Evolutionary conservation across 2,113 vertebrate genomes (phyloP), one percentile per base, ranked within the genome.

Genomic region (Gnathochromis pfefferi): DNA sequence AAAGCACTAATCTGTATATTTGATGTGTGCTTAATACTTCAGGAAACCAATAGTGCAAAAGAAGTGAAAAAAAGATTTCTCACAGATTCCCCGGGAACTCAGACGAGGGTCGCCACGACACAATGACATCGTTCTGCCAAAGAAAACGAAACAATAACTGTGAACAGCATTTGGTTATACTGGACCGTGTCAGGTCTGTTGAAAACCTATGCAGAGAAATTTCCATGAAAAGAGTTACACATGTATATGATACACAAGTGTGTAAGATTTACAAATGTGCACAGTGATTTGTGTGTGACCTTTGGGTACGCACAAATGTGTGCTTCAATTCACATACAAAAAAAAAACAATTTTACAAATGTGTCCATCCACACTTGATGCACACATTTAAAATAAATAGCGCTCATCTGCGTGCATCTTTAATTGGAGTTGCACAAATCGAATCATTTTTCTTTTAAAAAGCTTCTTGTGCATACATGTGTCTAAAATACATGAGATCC

Each of bases 61-160:
- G 7, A 68, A 14, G 53, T 16, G 40, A 9, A 5, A 85, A 65
- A 68, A 82, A 57, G 35, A 31, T 79, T 91, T 96, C 98, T 98
- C 93, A 99, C 98, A 98, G 88, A 91, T 97, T 98, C 54, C 98
- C 98, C 1, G 94, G 93, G 81, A 98, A 99, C 95, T 98, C 98
- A n/a, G 95, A 87, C 1, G 98, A 99, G 5, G 98, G 98, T 75
- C 97, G 97, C 97, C 98, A 99, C 8, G 95, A 98, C 82, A 99
- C 96, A 1, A 96, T 92, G 16, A 99, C 96, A 49, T 97, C 97
- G 35, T 95, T 95, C 98, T 99, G 95, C 65, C 73, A 87, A 63
- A 87, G 91, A 55, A 93, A 84, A 70, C 82, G 81, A 7, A 4
- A 55, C 4, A 83, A 0, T 42, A 8, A 33, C 33, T 28, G 68